phyloP scores from a whole-genome alignment of 2,888 invertebrate species.

The Sussaba pulchella region DNA sequence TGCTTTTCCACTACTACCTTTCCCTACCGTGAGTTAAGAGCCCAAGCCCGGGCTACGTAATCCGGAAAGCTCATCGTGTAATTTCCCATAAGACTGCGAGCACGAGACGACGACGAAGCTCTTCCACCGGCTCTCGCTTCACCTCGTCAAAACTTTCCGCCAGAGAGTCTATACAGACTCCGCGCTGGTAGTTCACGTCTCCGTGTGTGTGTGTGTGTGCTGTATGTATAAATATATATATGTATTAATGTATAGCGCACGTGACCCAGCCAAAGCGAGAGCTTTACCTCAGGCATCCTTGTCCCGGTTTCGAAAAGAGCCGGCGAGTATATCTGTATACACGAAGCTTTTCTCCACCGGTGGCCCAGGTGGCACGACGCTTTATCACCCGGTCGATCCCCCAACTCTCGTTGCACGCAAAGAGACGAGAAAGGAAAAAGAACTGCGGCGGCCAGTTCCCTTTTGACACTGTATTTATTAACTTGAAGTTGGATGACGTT shows the following conservation, averaged over 20 bases:
- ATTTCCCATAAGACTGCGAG: conserved; percentile 80
- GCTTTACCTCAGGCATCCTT: conserved; percentile 67
- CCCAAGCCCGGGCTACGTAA: conserved; percentile 57
- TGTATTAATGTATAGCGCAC: conserved; percentile 31
- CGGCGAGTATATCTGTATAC: neutral
- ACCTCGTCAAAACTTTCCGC: conserved; percentile 68
- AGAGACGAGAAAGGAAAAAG: conserved; percentile 25
- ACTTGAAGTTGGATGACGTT: neutral
- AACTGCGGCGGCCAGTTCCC: conserved; percentile 11
- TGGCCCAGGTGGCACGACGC: conserved; percentile 48
- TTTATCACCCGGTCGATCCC: conserved; percentile 55
- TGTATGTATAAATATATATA: neutral
- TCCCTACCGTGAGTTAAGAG: conserved; percentile 69
- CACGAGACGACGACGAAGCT: conserved; percentile 53
- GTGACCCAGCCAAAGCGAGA: conserved; percentile 61
- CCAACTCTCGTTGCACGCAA: conserved; percentile 23
- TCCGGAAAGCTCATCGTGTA: conserved; percentile 78
- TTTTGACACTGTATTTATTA: conserved; percentile 24
- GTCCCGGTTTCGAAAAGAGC: conserved; percentile 28
- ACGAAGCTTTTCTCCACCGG: conserved; percentile 52
- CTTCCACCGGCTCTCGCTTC: conserved; percentile 59
- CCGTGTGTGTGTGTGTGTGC: conserved; percentile 1
- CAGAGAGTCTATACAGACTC: conserved; percentile 27
- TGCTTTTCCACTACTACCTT: conserved; percentile 21
- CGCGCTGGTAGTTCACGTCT: too few relatives aligned